Evolutionary conservation across 2,113 vertebrate species (phyloP).

Genomic region (Callopanchax toddi): DNA sequence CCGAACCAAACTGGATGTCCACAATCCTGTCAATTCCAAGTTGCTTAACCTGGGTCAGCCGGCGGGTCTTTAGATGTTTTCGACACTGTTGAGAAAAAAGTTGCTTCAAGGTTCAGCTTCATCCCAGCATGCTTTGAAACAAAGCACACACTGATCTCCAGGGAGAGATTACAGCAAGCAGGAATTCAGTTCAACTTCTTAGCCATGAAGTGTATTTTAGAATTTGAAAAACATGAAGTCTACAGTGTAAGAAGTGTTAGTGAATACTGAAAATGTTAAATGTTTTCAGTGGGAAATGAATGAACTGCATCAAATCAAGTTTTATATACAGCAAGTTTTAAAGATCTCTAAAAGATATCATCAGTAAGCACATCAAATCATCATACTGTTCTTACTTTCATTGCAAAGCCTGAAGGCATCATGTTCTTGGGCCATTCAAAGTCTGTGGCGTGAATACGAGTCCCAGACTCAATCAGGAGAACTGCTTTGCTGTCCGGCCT

Average conservation of each 20-base stretch:
- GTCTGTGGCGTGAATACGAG: constrained; percentile 93
- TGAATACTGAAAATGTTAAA: no score
- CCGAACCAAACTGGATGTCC: constrained; percentile 96
- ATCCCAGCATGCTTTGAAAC: constrained; percentile 4
- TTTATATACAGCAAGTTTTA: no score
- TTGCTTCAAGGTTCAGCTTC: background rate
- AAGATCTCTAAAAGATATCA: no score
- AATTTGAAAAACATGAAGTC: background rate
- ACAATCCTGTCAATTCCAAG: constrained; percentile 94
- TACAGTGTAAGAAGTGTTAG: background rate
- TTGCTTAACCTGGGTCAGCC: constrained; percentile 87
- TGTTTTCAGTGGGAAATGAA: no score
- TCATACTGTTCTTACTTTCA: constrained; percentile 87
- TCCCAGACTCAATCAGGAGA: constrained; percentile 93
- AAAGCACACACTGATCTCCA: background rate
- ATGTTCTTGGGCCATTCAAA: constrained; percentile 98
- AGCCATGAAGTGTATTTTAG: no score
- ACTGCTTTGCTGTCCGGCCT: constrained; percentile 94
- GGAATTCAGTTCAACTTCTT: background rate
- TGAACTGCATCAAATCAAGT: no score
- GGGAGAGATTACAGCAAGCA: background rate
- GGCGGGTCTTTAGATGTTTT: constrained; percentile 89
- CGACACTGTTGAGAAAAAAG: constrained; percentile 84
- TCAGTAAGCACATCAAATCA: no score
- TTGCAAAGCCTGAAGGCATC: constrained; percentile 97